phyloP scores from a whole-genome alignment of 2,888 invertebrate genomes.

The Eulithis prunata region DNA sequence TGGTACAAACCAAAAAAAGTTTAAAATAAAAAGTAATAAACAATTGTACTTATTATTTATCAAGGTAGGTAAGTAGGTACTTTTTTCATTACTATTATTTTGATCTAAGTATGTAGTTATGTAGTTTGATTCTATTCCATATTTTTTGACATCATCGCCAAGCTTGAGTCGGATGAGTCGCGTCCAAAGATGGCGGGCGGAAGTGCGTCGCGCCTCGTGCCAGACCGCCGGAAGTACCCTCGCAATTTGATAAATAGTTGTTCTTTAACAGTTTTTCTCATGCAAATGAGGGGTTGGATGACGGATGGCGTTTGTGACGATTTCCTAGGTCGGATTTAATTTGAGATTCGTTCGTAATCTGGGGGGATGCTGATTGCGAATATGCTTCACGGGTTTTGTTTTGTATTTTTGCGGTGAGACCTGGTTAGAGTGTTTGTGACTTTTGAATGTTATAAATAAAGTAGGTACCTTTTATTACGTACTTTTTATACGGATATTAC shows the following conservation, averaged over 20 bases:
- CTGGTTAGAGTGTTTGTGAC: conserved; percentile 14
- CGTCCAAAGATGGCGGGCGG: conserved; percentile 77
- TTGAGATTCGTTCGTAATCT: conserved; percentile 74
- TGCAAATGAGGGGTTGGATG: conserved; percentile 83
- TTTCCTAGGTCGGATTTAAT: conserved; percentile 82
- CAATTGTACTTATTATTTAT: no score
- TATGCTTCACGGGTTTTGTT: conserved; percentile 44
- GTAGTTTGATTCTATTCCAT: conserved; percentile 42
- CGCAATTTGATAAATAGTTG: conserved; percentile 84
- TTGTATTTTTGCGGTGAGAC: conserved; percentile 32
- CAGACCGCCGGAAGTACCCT: conserved; percentile 82
- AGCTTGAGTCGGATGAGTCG: conserved; percentile 49
- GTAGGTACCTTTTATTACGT: no score
- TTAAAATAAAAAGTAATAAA: no score
- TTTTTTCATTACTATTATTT: no score
- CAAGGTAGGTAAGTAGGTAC: not conserved
- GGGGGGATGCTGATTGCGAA: conserved; percentile 59
- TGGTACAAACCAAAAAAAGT: no score
- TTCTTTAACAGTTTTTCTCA: conserved; percentile 83
- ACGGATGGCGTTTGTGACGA: conserved; percentile 83
- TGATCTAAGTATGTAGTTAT: not conserved
- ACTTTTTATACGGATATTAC: no score
- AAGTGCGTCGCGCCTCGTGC: conserved; percentile 80
- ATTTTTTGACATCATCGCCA: conserved; percentile 7
- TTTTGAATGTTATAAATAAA: no score